Base-by-base conservation (phyloP, 2,113 vertebrate genomes). In the Nicator chloris region DNA sequence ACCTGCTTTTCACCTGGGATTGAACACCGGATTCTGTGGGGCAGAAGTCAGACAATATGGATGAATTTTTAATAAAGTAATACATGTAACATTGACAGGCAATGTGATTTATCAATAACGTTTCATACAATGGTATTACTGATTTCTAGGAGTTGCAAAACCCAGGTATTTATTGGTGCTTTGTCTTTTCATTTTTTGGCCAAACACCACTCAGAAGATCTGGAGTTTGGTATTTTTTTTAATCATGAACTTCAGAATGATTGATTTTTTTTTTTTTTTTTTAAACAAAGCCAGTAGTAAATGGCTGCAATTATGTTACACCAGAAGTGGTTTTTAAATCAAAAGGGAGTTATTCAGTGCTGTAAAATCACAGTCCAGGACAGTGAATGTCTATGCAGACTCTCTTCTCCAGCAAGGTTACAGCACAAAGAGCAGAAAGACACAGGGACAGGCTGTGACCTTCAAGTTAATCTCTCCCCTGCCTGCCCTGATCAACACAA, bases 1-100 rank as follows among this genome's bases (percentile, higher is more conserved):
- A 61, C 3, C 3, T 1, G 0, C 8, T 27, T 4, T 53, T 72
- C 35, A 35, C 6, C 10, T 31, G 7, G 18, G 30, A 54, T 19
- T 66, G 9, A 82, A 63, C 33, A 27, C 1, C 17, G 59, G 9
- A 6, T 66, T 61, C 49, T 35, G 5, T 16, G 39, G 28, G n/a
- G 7, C 15, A 73, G 33, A 78, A 65, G 8, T 33, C 26, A 39
- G 60, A 20, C 3, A 3, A 14, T 12, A 22, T 47, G 44, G 8
- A 47, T 33, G 33, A 86, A 24, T 6, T 73, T 77, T 20, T 13
- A 47, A 64, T 27, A 68, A 53, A 83, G 63, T 28, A 56, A 30
- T 35, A 31, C 0, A 5, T n/a, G 23, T 22, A 51, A 27, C 15
- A 13, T n/a, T 69, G 44, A 11, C 20, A 45, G 15, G 18, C 33